These are phyloP conservation scores for Hozukius guyotensis DNA, from an alignment of 2,797 vertebrate genomes.

Conservation along the genomic window DNA sequence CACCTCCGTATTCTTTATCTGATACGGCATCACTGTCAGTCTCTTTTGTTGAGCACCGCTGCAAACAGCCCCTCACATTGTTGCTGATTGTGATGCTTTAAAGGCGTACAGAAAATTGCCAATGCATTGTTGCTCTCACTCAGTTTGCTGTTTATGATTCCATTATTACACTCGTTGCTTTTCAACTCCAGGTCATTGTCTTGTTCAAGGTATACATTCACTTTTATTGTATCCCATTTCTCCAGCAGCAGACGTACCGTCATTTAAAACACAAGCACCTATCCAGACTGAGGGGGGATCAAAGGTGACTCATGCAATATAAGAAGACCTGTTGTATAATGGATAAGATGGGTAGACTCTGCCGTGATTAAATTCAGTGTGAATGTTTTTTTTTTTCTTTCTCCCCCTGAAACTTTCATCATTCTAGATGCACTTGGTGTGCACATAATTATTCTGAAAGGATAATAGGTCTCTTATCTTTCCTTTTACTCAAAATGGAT, in stretches of 20 bases:
- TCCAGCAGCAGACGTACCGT: neutral
- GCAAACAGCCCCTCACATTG: conserved; percentile 6
- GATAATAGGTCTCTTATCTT: conserved; percentile 35
- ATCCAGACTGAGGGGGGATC: conserved; percentile 2
- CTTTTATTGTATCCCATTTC: neutral
- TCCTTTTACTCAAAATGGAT: conserved; percentile 28
- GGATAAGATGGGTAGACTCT: neutral
- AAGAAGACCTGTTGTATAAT: conserved; percentile 11
- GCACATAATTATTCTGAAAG: conserved; percentile 34
- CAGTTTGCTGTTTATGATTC: conserved; percentile 1
- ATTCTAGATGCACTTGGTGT: neutral
- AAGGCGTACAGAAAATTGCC: neutral
- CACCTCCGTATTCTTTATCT: conserved; percentile 11
- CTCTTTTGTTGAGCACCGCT: conserved; percentile 2
- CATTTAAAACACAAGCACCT: conserved; percentile 22
- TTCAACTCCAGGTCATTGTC: conserved; percentile 14
- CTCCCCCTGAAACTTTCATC: neutral
- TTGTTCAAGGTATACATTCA: conserved; percentile 18
- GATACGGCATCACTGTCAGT: neutral
- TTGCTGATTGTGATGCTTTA: neutral
- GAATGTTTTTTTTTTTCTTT: neutral
- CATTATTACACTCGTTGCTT: neutral
- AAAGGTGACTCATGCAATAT: conserved; percentile 24
- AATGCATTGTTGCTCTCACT: neutral
- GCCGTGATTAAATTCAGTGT: conserved; percentile 24